Evolutionary conservation across 2,797 vertebrate genomes (phyloP), one percentile per base, ranked within the genome.

Genomic region (Gambelia wislizenii): DNA sequence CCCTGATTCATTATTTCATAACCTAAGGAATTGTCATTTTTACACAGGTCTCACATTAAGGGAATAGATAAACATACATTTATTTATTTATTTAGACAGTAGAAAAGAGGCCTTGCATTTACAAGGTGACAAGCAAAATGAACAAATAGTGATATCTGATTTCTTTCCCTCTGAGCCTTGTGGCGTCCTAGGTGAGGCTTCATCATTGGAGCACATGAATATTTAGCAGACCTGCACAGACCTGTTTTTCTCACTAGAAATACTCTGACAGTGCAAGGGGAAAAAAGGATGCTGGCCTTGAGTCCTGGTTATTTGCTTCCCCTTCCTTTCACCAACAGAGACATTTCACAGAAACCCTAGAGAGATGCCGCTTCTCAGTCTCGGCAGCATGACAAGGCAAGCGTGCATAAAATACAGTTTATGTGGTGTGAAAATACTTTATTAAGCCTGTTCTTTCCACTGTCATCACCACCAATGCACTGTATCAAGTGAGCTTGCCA

Each of bases 361-460:
- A 81, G 70, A 86, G n/a, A 42, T 77, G 39, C 86, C 82, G 42
- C 67, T 14, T 83, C 47, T 83, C 42, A 69, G 72, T 87, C 80
- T 84, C 72, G 0, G 79, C 70, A 61, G 87, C 52, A 61, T 49
- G 78, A 77, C 42, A 61, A 70, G 77, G 78, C 14, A 18, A 77
- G 59, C 78, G 1, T 85, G 83, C 83, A 85, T 88, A 85, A 86
- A 88, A 85, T 30, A 77, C 18, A 85, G 77, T 83, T 70, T 85
- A 91, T 83, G 83, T 82, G 83, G 49, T 86, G 72, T 86, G 84
- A 86, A 89, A 89, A 83, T 59, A 54, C 52, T 89, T 85, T 86
- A 78, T 83, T 89, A 88, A 89, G 72, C 25, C 18, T 6, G 78
- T 54, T 82, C 59, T 89, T 89, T 86, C 56, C 56, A 83, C 49